Evolutionary conservation across 2,113 vertebrate genomes (phyloP).

Genomic region (Colinus virginianus): DNA sequence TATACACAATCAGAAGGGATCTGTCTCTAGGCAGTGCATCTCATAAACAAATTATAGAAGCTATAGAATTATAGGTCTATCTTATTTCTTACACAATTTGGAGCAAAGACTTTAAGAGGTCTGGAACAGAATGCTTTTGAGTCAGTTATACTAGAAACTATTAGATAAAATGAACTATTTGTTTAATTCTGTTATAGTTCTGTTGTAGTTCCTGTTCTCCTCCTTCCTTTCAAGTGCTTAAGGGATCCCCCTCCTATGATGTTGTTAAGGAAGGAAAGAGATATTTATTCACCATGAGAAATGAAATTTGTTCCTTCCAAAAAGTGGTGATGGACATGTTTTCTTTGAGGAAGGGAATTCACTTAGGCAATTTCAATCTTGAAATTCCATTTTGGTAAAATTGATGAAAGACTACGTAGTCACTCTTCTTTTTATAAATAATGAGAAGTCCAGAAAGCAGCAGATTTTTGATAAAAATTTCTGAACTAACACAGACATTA

Average conservation of each 20-base stretch:
- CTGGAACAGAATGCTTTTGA: background rate
- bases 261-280: background rate
- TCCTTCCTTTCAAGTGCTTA: background rate
- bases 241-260: background rate
- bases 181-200: background rate
- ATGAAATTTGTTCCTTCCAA: background rate
- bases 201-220: background rate
- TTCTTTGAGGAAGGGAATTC: background rate
- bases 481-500: background rate
- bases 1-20: background rate
- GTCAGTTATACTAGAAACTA: background rate
- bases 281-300: background rate
- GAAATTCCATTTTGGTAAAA: background rate
- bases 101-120: background rate
- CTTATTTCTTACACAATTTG: background rate
- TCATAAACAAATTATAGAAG: background rate
- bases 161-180: background rate
- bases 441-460: background rate
- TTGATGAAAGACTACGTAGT: background rate
- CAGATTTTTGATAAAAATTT: background rate
- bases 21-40: background rate
- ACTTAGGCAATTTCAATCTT: background rate
- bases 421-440: background rate
- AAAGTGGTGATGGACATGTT: background rate
- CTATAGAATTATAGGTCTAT: background rate